A percentile compares a stretch with the other conserved stretches of the same genome.
These are phyloP conservation scores for Camptogramma bilineatum DNA, from an alignment of 2,888 invertebrate species.

Conservation along the genomic window DNA sequence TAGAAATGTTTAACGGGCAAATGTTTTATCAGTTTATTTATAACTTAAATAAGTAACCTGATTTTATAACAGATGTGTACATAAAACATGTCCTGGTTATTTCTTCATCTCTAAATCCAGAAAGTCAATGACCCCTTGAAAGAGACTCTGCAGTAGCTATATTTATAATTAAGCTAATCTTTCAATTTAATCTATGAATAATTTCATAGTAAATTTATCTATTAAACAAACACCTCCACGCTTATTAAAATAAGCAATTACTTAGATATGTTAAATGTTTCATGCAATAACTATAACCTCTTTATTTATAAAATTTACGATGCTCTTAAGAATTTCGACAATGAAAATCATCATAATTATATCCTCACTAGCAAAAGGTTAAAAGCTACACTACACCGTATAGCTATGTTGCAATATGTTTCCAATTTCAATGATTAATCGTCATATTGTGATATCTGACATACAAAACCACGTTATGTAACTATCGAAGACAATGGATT, in stretches of 20 bases:
- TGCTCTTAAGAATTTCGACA: constrained; percentile 26
- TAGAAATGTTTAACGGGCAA: no score
- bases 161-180: no score
- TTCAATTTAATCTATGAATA: no score
- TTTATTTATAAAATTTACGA: constrained; percentile 18
- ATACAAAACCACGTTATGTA: constrained; percentile 35
- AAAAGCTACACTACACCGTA: constrained; percentile 32
- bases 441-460: constrained; percentile 55
- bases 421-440: constrained; percentile 54
- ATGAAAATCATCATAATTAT: constrained; percentile 35
- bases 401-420: constrained; percentile 49
- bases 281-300: constrained; percentile 3
- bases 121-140: no score
- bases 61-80: no score
- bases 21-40: no score
- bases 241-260: background rate
- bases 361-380: constrained; percentile 40
- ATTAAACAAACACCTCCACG: background rate
- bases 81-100: no score
- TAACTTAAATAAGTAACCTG: no score
- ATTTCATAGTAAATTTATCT: background rate
- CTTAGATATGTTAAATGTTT: background rate
- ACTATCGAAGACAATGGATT: constrained; percentile 37
- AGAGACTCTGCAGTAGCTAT: no score
- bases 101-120: no score